Conservation (phyloP, 2,888 invertebrate species). For the Colletes collaris region DNA sequence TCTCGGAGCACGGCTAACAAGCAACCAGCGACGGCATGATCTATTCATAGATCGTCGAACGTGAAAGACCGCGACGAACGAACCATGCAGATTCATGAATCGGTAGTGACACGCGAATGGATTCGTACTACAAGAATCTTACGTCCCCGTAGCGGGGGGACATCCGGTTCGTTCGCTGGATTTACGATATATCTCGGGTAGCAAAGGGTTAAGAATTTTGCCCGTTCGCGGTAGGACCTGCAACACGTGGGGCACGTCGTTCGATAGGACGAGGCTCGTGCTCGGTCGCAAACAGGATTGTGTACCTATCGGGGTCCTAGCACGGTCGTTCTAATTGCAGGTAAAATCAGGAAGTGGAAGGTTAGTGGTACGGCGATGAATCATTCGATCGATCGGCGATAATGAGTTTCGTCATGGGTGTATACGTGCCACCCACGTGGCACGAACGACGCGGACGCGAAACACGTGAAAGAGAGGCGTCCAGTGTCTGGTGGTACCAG, state of each 20-base stretch:
- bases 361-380: constrained; percentile 52
- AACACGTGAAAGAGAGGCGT: constrained; percentile 61
- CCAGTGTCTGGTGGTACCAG: constrained; percentile 75
- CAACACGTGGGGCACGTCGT: too few species aligned
- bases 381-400: constrained; percentile 54
- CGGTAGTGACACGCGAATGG: constrained; percentile 2
- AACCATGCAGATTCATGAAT: constrained; percentile 44
- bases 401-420: constrained; percentile 53
- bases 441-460: constrained; percentile 26
- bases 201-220: too few species aligned
- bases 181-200: too few species aligned
- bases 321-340: constrained; percentile 49
- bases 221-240: too few species aligned
- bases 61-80: constrained; percentile 47
- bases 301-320: constrained; percentile 23
- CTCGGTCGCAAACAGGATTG: constrained; percentile 20
- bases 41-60: constrained; percentile 50
- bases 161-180: too few species aligned
- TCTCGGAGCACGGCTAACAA: neutral
- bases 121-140: too few species aligned
- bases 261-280: constrained; percentile 3
- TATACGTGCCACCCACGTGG: constrained; percentile 47
- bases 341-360: constrained; percentile 57
- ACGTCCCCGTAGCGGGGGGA: too few species aligned
- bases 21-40: constrained; percentile 2